A percentile compares a stretch with the other conserved stretches of the same genome.
Evolutionary conservation across 2,113 vertebrate species (phyloP).

Genomic region (Austrofundulus limnaeus): DNA sequence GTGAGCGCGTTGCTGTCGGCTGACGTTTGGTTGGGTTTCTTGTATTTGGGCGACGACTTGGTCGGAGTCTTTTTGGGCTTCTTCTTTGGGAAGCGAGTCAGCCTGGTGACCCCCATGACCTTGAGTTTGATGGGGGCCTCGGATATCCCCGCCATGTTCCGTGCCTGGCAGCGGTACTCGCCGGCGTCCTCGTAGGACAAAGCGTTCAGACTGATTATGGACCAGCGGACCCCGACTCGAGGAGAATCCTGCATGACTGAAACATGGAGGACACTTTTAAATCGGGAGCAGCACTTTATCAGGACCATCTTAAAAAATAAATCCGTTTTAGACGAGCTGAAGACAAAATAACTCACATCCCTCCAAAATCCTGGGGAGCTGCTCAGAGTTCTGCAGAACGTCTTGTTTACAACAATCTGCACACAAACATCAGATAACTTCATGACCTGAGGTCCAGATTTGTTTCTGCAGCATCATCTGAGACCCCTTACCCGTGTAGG

Average conservation of each 20-base stretch:
- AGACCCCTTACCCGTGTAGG: slow-evolving; percentile 79
- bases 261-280: slow-evolving; percentile 24
- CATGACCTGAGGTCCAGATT: neutral
- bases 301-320: too few species aligned
- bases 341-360: slow-evolving; percentile 66
- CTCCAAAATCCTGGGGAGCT: slow-evolving; percentile 64
- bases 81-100: slow-evolving; percentile 58
- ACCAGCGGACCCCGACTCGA: slow-evolving; percentile 88
- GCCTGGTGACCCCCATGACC: slow-evolving; percentile 81
- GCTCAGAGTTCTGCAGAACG: slow-evolving; percentile 36
- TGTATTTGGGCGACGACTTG: slow-evolving; percentile 38
- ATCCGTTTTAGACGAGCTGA: too few species aligned
- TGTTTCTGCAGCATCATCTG: neutral
- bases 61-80: slow-evolving; percentile 40
- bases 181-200: slow-evolving; percentile 90
- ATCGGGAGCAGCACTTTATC: neutral
- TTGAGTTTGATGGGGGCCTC: slow-evolving; percentile 88
- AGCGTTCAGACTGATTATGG: slow-evolving; percentile 88
- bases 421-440: slow-evolving; percentile 24
- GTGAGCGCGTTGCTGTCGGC: neutral
- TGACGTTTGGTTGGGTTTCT: slow-evolving; percentile 21
- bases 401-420: slow-evolving; percentile 70
- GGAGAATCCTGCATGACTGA: slow-evolving; percentile 91
- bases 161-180: slow-evolving; percentile 90
- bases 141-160: slow-evolving; percentile 88